Evolutionary conservation across 2,888 invertebrate genomes (phyloP), one percentile per base, ranked within the genome.

Genomic region (Tholera decimalis): DNA sequence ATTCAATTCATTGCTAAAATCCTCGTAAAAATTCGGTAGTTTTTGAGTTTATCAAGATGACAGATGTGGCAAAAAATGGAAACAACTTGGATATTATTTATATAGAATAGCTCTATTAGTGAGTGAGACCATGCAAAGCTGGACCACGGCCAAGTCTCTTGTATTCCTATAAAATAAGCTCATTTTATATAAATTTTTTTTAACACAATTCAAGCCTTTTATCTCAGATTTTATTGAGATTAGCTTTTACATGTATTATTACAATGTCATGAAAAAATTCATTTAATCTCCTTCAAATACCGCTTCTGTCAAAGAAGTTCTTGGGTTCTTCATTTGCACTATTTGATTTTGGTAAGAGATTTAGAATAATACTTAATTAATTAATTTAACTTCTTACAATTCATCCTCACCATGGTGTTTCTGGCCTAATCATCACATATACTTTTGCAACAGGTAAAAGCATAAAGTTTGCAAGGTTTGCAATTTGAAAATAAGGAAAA

Each of bases 401-500:
- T 15, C 15, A 35, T 44, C 30, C 22, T 13, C n/a, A 33, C 24
- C 3, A n/a, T 35, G 7, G 11, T 8, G 20, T 57, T 15, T 41
- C 6, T 13, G 20, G 15, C 0, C 4, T 15, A 35, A 15, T 15
- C 15, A 35, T 6, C 4, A n/a, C 7, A 37, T n/a, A 37, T n/a
- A 18, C 0, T 55, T 58, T 30, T 55, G 11, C 5, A 13, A 35
- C 8, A 35, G 33, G 13, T 35, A 33, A 56, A n/a, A 22, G 11
- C 2, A 20, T 13, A 22, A 30, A 28, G 3, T 46, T 22, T 37
- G 7, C 6, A 61, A 5, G 8, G 8, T 11, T 57, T 26, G 37
- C 18, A 18, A 24, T 24, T 18, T 4, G 26, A 26, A 20, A 43
- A 41, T 39, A 62, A 62, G 39, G 46, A 59, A 62, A 47, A 62